These are phyloP conservation scores for Notodonta dromedarius DNA, from an alignment of 2,888 invertebrate genomes.

Conservation along the genomic window DNA sequence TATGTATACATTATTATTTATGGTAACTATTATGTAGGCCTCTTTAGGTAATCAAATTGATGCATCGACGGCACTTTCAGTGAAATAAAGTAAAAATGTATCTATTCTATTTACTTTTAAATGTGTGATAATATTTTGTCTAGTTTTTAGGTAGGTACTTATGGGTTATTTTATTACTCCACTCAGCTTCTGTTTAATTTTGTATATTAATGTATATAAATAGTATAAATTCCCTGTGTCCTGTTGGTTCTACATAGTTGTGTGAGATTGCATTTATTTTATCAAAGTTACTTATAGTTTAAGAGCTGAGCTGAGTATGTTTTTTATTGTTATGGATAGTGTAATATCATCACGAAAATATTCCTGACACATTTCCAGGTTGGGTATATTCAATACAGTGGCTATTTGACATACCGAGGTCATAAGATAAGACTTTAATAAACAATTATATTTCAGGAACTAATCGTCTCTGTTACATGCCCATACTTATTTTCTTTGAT, in stretches of 20 bases:
- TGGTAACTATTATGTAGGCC: no score
- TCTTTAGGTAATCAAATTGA: no score
- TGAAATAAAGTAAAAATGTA: no score
- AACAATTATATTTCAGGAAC: no score
- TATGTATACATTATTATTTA: no score
- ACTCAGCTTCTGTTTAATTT: background rate
- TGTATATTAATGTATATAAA: slow-evolving; percentile 2
- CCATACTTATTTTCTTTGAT: no score
- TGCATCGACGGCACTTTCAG: no score
- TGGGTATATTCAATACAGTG: background rate
- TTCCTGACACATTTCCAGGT: no score
- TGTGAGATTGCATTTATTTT: slow-evolving; percentile 41
- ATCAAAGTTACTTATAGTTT: background rate
- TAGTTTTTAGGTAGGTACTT: background rate
- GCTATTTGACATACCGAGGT: background rate
- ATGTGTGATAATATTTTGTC: background rate
- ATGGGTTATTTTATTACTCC: background rate
- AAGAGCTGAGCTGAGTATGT: slow-evolving; percentile 2
- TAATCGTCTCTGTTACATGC: no score
- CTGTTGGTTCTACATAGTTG: slow-evolving; percentile 8
- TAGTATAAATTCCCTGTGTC: slow-evolving; percentile 1
- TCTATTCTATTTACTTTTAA: background rate
- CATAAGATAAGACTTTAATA: background rate
- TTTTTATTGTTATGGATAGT: background rate
- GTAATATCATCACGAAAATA: background rate